These are phyloP conservation scores for Aphodius sticticus DNA, from an alignment of 2,888 invertebrate species.

Conservation along the genomic window DNA sequence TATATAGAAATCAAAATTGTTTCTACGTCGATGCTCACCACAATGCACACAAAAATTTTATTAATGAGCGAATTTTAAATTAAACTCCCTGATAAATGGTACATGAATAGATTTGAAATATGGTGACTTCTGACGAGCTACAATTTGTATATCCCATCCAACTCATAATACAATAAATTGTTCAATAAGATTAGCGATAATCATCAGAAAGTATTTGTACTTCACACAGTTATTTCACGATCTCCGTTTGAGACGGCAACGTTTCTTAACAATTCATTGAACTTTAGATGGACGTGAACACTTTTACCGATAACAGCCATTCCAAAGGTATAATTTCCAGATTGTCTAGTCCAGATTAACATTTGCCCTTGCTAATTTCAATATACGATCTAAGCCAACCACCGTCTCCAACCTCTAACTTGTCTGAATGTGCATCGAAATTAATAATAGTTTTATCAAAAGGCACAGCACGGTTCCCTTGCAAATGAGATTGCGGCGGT, in stretches of 20 bases:
- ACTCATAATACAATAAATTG: neutral
- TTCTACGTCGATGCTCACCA: no score
- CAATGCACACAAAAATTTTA: no score
- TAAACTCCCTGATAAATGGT: no score
- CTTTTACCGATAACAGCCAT: neutral
- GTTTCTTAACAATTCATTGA: neutral
- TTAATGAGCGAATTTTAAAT: no score
- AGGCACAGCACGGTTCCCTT: neutral
- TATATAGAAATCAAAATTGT: no score
- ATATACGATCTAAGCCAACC: neutral
- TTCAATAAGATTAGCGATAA: neutral
- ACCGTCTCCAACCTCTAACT: neutral
- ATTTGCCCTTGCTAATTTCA: neutral
- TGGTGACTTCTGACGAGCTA: neutral
- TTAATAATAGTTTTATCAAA: no score
- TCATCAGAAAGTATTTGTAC: neutral
- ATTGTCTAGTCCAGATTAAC: neutral
- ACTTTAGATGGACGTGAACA: constrained; percentile 4
- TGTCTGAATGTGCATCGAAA: no score
- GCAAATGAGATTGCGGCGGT: constrained; percentile 16
- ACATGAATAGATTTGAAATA: neutral
- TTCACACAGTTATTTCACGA: neutral
- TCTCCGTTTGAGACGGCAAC: neutral
- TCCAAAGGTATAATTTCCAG: neutral
- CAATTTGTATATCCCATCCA: neutral